Percentiles rank a stretch among this genome's conserved stretches.
These are phyloP conservation scores for Oceanodroma leucorhoa DNA, from an alignment of 2,797 vertebrate genomes.

Conservation along the genomic window DNA sequence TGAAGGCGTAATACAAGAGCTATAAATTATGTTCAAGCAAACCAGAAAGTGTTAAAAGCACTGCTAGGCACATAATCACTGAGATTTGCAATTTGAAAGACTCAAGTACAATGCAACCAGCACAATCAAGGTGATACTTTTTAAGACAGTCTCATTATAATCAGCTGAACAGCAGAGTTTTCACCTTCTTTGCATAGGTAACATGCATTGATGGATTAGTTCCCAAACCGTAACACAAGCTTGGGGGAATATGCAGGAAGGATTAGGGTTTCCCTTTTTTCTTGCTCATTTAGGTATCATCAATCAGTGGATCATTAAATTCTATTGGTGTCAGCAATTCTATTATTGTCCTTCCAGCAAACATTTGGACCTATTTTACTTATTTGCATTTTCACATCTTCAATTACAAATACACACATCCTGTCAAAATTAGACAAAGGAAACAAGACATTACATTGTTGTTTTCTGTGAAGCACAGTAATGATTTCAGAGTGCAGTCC, in stretches of 20 bases:
- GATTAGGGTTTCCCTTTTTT: neutral
- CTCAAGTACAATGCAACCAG: constrained; percentile 33
- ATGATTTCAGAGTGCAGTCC: neutral
- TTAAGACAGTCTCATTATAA: constrained; percentile 63
- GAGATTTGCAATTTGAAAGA: constrained; percentile 62
- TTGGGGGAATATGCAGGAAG: neutral
- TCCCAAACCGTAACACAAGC: neutral
- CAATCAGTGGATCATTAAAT: neutral
- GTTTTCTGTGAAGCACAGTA: neutral
- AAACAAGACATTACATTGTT: neutral
- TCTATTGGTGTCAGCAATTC: neutral
- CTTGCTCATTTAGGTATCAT: neutral
- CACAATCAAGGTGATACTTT: constrained; percentile 59
- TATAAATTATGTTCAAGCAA: constrained; percentile 52
- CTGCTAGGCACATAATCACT: constrained; percentile 47
- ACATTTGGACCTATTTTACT: neutral
- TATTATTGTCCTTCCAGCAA: neutral
- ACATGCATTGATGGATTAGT: neutral
- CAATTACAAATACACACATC: neutral
- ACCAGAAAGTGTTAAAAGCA: constrained; percentile 46
- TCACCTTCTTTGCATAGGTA: constrained; percentile 49
- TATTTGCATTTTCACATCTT: neutral
- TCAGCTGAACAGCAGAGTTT: constrained; percentile 51
- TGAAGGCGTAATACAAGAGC: constrained; percentile 15
- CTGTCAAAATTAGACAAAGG: neutral